Evolutionary conservation across 2,797 vertebrate genomes (phyloP).

Genomic region (Oophaga sylvatica): DNA sequence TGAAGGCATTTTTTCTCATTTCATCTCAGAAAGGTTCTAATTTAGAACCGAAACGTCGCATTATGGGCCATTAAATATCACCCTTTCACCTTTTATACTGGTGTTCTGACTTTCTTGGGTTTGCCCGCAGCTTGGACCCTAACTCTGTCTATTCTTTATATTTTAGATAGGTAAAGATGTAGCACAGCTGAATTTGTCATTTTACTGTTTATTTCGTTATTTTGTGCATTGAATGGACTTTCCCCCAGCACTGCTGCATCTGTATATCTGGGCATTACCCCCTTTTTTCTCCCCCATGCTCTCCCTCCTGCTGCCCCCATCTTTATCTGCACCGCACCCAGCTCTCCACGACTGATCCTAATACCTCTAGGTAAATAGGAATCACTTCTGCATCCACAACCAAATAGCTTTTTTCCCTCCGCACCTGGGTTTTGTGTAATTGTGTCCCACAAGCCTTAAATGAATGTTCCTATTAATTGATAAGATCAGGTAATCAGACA

Average conservation of each 20-base stretch:
- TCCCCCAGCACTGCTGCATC: no score
- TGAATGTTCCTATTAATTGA: constrained; percentile 74
- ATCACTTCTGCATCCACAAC: constrained; percentile 19
- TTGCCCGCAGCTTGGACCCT: no score
- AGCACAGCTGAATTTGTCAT: background rate
- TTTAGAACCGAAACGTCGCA: no score
- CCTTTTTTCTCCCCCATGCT: background rate
- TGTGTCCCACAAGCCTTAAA: constrained; percentile 69
- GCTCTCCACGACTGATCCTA: background rate
- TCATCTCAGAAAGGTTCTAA: no score
- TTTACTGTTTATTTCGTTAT: background rate
- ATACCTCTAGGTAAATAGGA: constrained; percentile 6
- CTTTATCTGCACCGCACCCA: background rate
- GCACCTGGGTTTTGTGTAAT: constrained; percentile 38
- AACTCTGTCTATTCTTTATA: no score
- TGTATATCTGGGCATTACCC: no score
- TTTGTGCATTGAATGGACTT: background rate
- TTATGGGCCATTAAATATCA: no score
- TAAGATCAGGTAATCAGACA: constrained; percentile 74
- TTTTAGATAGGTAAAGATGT: no score
- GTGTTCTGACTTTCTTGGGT: no score
- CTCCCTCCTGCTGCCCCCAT: no score
- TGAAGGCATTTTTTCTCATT: no score
- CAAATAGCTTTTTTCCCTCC: constrained; percentile 18
- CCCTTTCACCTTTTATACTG: no score